These are phyloP conservation scores for Labrus mixtus DNA, from an alignment of 2,113 vertebrate species.

Conservation along the genomic window DNA sequence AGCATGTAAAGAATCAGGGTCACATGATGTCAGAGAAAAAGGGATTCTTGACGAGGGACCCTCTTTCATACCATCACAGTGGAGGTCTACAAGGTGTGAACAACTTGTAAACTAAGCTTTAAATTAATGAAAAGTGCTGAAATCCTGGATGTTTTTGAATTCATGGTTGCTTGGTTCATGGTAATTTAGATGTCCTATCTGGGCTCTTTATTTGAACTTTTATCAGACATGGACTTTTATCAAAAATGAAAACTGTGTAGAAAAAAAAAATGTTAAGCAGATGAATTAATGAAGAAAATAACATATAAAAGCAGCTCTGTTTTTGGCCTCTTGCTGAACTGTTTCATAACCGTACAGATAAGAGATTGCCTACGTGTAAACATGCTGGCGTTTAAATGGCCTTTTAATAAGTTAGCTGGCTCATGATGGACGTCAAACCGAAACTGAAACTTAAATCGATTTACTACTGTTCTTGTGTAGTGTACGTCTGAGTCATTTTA, in stretches of 20 bases:
- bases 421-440: slow-evolving; percentile 7
- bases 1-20: background rate
- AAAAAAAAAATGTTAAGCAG: too few species aligned
- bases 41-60: background rate
- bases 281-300: too few species aligned
- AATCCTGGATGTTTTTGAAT: too few species aligned
- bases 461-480: slow-evolving; percentile 1
- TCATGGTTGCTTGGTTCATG: too few species aligned
- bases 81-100: background rate
- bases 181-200: too few species aligned
- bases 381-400: slow-evolving; percentile 21
- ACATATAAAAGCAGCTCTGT: background rate
- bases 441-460: slow-evolving; percentile 52
- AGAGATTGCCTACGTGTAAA: slow-evolving; percentile 1
- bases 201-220: background rate
- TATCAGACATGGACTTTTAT: too few species aligned
- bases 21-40: background rate
- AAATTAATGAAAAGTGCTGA: background rate
- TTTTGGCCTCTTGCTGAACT: background rate
- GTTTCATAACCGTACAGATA: background rate
- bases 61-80: background rate
- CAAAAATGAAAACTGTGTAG: background rate
- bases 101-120: background rate
- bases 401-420: slow-evolving; percentile 8
- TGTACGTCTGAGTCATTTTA: background rate